Evolutionary conservation across 2,113 vertebrate species (phyloP).

Genomic region (Heliornis fulica): DNA sequence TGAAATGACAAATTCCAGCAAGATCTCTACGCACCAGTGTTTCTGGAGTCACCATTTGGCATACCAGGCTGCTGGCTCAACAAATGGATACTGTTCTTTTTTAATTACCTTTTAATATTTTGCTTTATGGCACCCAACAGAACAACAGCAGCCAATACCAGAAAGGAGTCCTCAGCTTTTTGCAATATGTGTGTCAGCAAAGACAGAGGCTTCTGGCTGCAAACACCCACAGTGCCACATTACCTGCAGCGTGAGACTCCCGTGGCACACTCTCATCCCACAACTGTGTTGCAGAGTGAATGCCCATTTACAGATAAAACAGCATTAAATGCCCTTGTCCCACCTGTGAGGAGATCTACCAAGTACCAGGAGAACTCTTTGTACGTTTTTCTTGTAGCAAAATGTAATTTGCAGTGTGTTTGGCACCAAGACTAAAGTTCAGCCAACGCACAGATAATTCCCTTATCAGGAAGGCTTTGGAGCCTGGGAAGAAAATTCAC

Average conservation of each 20-base stretch:
- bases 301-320: background rate
- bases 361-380: background rate
- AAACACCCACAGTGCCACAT: background rate
- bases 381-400: background rate
- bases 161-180: background rate
- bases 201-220: background rate
- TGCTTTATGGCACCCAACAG: background rate
- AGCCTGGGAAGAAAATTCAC: slow-evolving; percentile 1
- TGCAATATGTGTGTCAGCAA: accelerated
- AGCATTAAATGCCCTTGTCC: background rate
- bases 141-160: background rate
- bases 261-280: accelerated
- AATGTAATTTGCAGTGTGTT: background rate
- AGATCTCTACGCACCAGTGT: accelerated
- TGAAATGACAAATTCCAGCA: background rate
- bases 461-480: background rate
- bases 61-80: background rate
- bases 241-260: background rate
- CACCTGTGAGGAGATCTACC: background rate
- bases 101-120: background rate
- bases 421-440: slow-evolving; percentile 14
- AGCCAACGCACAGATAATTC: background rate
- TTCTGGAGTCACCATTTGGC: background rate
- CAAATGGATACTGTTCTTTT: background rate
- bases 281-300: background rate